Percentiles rank a stretch among this genome's conserved stretches.
These are phyloP conservation scores for Sepiola atlantica DNA, from an alignment of 2,888 invertebrate species.

Conservation along the genomic window DNA sequence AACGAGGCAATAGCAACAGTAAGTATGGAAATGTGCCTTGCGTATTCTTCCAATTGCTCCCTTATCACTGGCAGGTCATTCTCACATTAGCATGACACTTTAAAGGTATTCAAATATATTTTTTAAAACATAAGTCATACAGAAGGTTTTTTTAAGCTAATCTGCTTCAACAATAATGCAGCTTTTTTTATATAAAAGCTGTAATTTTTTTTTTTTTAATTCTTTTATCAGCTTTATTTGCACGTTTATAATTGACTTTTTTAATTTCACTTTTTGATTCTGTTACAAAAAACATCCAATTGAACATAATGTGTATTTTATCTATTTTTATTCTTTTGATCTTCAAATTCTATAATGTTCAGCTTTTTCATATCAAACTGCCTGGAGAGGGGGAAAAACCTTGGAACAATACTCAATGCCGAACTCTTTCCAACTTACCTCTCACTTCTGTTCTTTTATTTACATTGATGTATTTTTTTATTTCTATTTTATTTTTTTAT, in stretches of 20 bases:
- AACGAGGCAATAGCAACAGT: neutral
- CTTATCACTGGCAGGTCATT: constrained; percentile 12
- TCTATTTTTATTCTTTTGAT: constrained; percentile 21
- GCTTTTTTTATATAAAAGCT: neutral
- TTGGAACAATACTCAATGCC: constrained; percentile 13
- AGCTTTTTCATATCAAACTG: constrained; percentile 6
- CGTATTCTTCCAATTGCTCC: neutral
- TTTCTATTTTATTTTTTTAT: no score
- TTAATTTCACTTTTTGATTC: neutral
- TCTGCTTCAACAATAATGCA: neutral
- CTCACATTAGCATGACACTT: constrained; percentile 19
- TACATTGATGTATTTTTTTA: neutral
- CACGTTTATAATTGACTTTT: constrained; percentile 32
- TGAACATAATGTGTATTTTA: neutral
- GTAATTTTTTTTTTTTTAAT: neutral
- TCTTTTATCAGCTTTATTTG: neutral
- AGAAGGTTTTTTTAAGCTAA: neutral
- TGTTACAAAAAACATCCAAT: neutral
- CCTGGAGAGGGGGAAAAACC: neutral
- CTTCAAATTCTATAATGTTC: neutral
- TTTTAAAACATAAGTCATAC: constrained; percentile 3
- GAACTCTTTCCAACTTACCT: neutral
- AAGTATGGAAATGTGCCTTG: constrained; percentile 32
- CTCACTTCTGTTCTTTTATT: constrained; percentile 32
- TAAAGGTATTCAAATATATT: neutral